Conservation (phyloP, 2,888 invertebrate genomes). For the Pseudoips prasinana region DNA sequence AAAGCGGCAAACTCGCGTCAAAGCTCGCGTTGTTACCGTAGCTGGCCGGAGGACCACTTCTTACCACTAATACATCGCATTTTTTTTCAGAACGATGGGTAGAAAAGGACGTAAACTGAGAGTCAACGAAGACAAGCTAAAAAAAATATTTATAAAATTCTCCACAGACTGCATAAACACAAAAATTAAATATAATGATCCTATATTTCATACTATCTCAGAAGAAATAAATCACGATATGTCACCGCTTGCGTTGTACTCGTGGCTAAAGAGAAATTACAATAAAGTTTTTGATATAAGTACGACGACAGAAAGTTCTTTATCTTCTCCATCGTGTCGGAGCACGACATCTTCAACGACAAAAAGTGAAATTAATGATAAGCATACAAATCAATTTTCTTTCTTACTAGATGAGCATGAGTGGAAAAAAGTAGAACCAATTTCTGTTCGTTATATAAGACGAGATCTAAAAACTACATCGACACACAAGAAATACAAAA, state of each 20-base stretch:
- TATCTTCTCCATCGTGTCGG: conserved; percentile 11
- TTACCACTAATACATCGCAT: conserved; percentile 14
- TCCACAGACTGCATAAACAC: conserved; percentile 10
- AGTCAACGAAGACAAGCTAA: conserved; percentile 10
- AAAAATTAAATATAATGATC: conserved; percentile 16
- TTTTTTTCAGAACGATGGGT: conserved; percentile 14
- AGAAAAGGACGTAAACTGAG: conserved; percentile 12
- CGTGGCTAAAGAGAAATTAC: conserved; percentile 10
- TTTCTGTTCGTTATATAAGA: conserved; percentile 4
- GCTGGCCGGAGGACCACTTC: conserved; percentile 15
- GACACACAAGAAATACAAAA: conserved; percentile 6
- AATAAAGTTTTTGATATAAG: conserved; percentile 8
- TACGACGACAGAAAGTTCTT: conserved; percentile 10
- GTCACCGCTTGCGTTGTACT: conserved; percentile 10
- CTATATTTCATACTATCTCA: conserved; percentile 12
- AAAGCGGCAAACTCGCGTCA: conserved; percentile 16
- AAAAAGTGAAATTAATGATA: conserved; percentile 10
- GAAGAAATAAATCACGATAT: conserved; percentile 9
- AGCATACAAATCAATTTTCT: conserved; percentile 11
- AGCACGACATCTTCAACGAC: conserved; percentile 11
- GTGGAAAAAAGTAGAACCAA: conserved; percentile 4
- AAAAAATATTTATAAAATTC: conserved; percentile 11
- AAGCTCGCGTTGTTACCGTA: conserved; percentile 14
- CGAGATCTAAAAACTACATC: conserved; percentile 3
- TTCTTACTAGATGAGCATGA: conserved; percentile 4